Percentiles rank a stretch among this genome's conserved stretches.
Evolutionary conservation across 1,140 invertebrate genomes (phyloP).

Genomic region (Drosophila sp.): DNA sequence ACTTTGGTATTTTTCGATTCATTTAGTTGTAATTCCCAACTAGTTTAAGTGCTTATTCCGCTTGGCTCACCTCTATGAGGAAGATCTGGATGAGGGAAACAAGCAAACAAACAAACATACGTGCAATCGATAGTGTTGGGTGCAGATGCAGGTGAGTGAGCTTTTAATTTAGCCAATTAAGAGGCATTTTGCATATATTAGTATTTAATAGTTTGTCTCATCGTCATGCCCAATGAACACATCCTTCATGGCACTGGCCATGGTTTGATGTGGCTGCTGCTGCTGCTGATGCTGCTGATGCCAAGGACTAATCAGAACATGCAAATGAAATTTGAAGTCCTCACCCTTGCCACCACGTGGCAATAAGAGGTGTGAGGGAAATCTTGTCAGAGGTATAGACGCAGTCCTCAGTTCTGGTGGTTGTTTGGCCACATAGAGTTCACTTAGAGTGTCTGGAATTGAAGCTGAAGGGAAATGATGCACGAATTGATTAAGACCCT

Average conservation of each 20-base stretch:
- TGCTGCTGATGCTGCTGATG: too few relatives aligned
- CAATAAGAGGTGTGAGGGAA: slow-evolving; percentile 83
- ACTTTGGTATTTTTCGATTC: too few relatives aligned
- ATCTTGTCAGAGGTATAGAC: slow-evolving; percentile 38
- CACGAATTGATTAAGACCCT: slow-evolving; percentile 82
- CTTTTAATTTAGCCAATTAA: slow-evolving; percentile 42
- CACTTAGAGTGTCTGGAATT: slow-evolving; percentile 75
- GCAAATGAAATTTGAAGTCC: slow-evolving; percentile 48
- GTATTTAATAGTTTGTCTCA: slow-evolving; percentile 37
- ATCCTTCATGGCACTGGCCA: slow-evolving; percentile 32
- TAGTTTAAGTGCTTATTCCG: background rate
- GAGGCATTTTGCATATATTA: slow-evolving; percentile 58
- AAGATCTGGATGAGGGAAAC: too few relatives aligned
- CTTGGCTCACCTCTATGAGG: background rate
- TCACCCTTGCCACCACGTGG: slow-evolving; percentile 83
- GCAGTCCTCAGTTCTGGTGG: background rate
- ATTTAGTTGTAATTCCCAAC: too few relatives aligned
- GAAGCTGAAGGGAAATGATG: slow-evolving; percentile 65
- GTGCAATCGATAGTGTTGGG: too few relatives aligned
- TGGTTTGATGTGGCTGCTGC: background rate
- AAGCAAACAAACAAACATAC: too few relatives aligned
- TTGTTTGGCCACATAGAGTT: slow-evolving; percentile 69
- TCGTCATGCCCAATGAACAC: slow-evolving; percentile 44
- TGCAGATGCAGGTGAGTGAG: background rate
- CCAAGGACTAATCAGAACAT: slow-evolving; percentile 38